Evolutionary conservation across 2,797 vertebrate genomes (phyloP).

Genomic region (Leptodactylus fallax): DNA sequence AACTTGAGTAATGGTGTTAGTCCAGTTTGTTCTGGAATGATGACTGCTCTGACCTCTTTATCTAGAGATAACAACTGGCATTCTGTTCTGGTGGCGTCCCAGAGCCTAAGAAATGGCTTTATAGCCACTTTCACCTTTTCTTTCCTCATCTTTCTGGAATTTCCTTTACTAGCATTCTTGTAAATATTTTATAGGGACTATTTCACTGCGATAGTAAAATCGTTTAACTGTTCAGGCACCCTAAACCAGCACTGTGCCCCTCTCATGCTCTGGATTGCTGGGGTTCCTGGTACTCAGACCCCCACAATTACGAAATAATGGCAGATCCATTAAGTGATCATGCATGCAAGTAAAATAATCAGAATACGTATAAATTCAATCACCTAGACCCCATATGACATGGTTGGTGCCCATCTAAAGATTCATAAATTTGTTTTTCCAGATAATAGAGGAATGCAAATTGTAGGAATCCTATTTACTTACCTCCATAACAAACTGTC

Average conservation of each 20-base stretch:
- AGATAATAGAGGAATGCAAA: not conserved
- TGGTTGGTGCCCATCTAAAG: rapidly evolving
- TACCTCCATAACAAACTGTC: slow-evolving; percentile 99
- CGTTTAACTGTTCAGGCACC: too few species aligned
- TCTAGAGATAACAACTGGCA: too few species aligned
- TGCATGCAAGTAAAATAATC: not conserved
- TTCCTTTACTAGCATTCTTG: not conserved
- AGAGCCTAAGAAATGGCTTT: not conserved
- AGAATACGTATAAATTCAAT: too few species aligned
- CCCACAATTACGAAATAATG: not conserved
- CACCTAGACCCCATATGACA: not conserved
- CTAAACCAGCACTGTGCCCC: too few species aligned
- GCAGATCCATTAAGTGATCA: not conserved
- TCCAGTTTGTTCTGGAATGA: too few species aligned
- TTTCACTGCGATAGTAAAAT: not conserved
- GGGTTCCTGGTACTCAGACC: too few species aligned
- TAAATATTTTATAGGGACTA: not conserved
- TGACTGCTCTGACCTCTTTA: too few species aligned
- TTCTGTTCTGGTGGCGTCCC: too few species aligned
- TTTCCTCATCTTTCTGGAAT: not conserved
- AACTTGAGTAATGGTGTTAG: too few species aligned
- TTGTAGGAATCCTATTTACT: not conserved
- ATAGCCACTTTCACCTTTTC: not conserved
- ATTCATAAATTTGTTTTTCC: not conserved
- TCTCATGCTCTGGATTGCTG: too few species aligned